These are phyloP conservation scores for Choristoneura fumiferana DNA, from an alignment of 1,140 invertebrate species.

Conservation along the genomic window DNA sequence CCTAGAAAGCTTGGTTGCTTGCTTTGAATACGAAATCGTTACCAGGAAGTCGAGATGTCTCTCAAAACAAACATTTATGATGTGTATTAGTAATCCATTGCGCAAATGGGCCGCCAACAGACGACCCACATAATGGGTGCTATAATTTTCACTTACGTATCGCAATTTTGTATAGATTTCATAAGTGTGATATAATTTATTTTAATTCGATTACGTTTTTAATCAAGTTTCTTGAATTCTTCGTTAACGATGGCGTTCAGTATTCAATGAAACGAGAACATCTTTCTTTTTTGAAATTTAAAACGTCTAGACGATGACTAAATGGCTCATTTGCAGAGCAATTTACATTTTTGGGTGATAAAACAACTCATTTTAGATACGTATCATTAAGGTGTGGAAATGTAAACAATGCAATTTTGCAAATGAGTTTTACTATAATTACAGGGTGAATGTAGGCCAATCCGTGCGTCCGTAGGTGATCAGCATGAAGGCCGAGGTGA, in stretches of 20 bases:
- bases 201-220: background rate
- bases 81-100: constrained; percentile 2
- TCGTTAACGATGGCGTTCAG: no score
- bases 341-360: background rate
- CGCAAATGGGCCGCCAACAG: constrained; percentile 6
- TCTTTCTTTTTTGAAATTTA: no score
- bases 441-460: constrained; percentile 1
- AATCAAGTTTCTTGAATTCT: no score
- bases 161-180: constrained; percentile 11
- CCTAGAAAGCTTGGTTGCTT: constrained; percentile 31
- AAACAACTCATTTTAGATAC: background rate
- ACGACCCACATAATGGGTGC: constrained; percentile 7
- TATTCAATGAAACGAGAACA: no score
- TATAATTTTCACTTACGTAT: constrained; percentile 4
- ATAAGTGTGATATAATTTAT: constrained; percentile 3
- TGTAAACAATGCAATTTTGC: constrained; percentile 1
- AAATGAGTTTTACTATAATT: constrained; percentile 3
- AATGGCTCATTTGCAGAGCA: background rate
- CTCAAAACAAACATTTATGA: constrained; percentile 16
- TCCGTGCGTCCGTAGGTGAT: background rate
- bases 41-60: constrained; percentile 31
- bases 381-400: constrained; percentile 3
- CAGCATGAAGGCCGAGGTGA: constrained; percentile 6
- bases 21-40: constrained; percentile 30
- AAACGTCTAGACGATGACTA: background rate